These are phyloP conservation scores for Tenthredo distinguenda DNA, from an alignment of 2,888 invertebrate genomes.

Conservation along the genomic window DNA sequence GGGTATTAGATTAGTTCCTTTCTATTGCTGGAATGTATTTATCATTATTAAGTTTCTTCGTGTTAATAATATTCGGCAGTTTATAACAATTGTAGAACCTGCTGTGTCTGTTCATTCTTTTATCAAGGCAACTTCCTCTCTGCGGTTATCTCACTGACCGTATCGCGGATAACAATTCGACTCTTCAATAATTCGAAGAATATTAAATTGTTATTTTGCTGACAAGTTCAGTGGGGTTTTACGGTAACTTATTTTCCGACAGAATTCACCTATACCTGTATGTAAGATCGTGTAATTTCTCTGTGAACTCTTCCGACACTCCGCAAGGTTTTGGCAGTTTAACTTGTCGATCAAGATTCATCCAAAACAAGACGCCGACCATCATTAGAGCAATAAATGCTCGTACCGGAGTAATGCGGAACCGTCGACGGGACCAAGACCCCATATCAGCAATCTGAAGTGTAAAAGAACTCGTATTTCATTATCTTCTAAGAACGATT, in stretches of 20 bases:
- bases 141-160: neutral
- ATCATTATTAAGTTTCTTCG: neutral
- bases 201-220: neutral
- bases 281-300: constrained; percentile 70
- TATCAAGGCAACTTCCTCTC: neutral
- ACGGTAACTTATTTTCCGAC: neutral
- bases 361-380: constrained; percentile 70
- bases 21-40: neutral
- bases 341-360: constrained; percentile 70
- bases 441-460: constrained; percentile 70
- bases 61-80: neutral
- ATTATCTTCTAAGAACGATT: neutral
- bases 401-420: constrained; percentile 71
- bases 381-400: constrained; percentile 68
- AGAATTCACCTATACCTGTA: constrained; percentile 63
- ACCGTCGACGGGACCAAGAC: constrained; percentile 70
- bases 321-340: constrained; percentile 69
- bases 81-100: neutral
- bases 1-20: neutral
- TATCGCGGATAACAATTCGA: neutral
- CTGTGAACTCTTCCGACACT: constrained; percentile 72
- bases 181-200: neutral
- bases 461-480: neutral
- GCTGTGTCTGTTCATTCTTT: neutral
- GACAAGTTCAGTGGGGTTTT: neutral